Evolutionary conservation across 2,888 invertebrate species (phyloP), one percentile per base, ranked within the genome.

Genomic region (Ochropleura leucogaster): DNA sequence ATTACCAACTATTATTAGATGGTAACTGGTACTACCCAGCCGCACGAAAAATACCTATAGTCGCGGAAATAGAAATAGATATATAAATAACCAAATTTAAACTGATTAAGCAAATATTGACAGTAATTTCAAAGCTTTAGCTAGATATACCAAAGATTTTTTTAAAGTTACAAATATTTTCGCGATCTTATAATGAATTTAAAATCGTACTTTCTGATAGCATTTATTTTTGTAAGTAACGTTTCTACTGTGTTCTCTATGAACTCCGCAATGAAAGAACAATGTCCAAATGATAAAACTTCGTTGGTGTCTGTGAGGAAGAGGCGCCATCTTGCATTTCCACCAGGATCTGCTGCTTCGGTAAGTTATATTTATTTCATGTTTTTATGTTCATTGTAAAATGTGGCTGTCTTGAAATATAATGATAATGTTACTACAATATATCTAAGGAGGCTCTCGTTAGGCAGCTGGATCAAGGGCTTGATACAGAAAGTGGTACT

Each of bases 261-360:
- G 12, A 80, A 74, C 57, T 77, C 76, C 44, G 70, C 55, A 3
- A 63, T 57, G 30, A 74, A 60, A n/a, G 86, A 83, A 40, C 74
- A 87, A 65, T 92, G 92, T 70, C 91, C 90, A 0, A 92, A 91
- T 86, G 76, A 87, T 14, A 92, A 86, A 67, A 87, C 79, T 51
- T 73, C 89, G 0, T 77, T 92, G 44, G 81, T 77, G 51, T 79
- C 84, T 51, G 80, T 91, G 40, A 89, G 92, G 44, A 92, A 92
- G 62, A 84, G 90, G 49, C 86, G 92, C 40, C 90, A 92, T 84
- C 72, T 93, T 30, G 86, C 88, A 0, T 92, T 93, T 80, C 91
- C 91, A 1, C 80, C 90, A 66, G 89, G 89, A 55, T 90, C 89
- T 69, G 81, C 85, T 44, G 83, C 86, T 72, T 80, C 89, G 20